phyloP scores from a whole-genome alignment of 2,888 invertebrate genomes.

The Torymus tubicola region DNA sequence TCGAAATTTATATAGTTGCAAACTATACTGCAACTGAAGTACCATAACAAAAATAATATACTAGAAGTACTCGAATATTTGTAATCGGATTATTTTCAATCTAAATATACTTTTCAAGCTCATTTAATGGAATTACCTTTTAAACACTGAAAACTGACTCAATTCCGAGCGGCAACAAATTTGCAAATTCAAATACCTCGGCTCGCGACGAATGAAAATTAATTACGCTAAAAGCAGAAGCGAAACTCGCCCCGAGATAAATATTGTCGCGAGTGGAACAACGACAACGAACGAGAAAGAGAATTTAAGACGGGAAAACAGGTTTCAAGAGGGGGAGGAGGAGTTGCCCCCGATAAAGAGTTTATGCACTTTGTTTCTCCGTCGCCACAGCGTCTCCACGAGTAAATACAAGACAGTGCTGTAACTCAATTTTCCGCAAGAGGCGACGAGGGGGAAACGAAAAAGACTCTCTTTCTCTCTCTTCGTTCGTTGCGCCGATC shows the following conservation, averaged over 20 bases:
- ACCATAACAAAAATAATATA: no score
- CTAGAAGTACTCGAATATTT: no score
- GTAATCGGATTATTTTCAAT: no score
- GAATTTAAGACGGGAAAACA: conserved; percentile 5
- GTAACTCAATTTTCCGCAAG: no score
- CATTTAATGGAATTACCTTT: neutral
- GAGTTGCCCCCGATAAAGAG: conserved; percentile 26
- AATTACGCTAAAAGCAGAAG: neutral
- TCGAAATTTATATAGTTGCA: no score
- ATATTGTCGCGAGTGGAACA: neutral
- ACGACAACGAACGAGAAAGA: neutral
- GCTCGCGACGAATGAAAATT: neutral
- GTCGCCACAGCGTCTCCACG: neutral
- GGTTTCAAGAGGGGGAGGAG: neutral
- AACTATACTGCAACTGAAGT: no score
- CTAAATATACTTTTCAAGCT: no score
- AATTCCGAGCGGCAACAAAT: neutral
- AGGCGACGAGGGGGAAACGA: no score
- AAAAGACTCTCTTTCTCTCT: no score
- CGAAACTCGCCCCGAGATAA: neutral
- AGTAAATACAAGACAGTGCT: no score
- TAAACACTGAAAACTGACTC: neutral
- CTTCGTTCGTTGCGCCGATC: no score
- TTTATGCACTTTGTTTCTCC: conserved; percentile 7
- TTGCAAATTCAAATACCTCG: neutral